Conservation (phyloP, 2,113 vertebrate genomes). For the Eubucco bourcierii region DNA sequence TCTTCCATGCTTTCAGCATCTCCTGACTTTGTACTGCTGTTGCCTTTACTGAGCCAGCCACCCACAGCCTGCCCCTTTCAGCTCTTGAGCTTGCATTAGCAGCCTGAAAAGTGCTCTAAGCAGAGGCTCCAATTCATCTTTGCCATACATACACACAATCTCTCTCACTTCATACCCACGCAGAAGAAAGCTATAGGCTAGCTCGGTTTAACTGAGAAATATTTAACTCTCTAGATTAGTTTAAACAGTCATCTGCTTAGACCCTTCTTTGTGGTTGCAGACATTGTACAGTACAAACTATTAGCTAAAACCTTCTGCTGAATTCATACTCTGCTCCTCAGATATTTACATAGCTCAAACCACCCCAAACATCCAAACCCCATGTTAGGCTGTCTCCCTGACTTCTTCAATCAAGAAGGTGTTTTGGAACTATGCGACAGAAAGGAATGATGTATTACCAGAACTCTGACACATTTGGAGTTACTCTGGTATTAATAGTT, state of each 20-base stretch:
- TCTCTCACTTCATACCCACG: background rate
- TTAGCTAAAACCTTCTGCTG: background rate
- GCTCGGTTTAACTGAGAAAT: background rate
- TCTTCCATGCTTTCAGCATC: slow-evolving; percentile 47
- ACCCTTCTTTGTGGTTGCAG: background rate
- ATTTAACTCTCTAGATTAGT: background rate
- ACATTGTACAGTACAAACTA: background rate
- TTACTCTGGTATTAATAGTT: background rate
- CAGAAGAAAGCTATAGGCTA: background rate
- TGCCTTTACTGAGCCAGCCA: slow-evolving; percentile 9
- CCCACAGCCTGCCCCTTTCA: slow-evolving; percentile 12
- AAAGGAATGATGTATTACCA: background rate
- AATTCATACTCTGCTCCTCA: background rate
- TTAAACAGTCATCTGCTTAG: background rate
- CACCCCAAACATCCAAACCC: background rate
- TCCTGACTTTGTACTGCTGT: background rate
- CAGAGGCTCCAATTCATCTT: background rate
- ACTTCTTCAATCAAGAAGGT: background rate
- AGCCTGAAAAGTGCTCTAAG: background rate
- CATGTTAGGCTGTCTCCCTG: background rate
- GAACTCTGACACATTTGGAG: background rate
- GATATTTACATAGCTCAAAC: background rate
- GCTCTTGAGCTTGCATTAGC: background rate
- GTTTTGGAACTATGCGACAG: background rate
- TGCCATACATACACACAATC: background rate